Evolutionary conservation across 2,113 vertebrate species (phyloP), one percentile per base, ranked within the genome.

Genomic region (Centrocercus urophasianus): DNA sequence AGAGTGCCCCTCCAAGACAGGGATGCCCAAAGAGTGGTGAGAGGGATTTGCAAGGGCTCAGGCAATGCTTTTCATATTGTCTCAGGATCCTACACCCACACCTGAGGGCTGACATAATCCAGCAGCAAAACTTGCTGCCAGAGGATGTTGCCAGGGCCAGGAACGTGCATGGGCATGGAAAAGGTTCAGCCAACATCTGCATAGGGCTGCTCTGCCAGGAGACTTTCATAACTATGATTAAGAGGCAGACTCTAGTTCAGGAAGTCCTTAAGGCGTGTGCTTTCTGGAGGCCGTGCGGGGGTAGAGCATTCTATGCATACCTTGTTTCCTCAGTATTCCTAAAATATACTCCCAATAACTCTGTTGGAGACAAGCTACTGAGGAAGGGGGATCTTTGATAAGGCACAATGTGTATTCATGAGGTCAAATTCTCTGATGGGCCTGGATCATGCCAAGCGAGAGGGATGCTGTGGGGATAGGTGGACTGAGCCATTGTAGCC

Each of bases 111-210:
- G 76, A 93, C 88, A 66, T 65, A 96, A 93, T 59, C 59, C 85
- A 80, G 64, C 61, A 91, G 64, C 1, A 1, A 85, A 91, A 93
- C 19, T 78, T 5, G 12, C 17, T 77, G 72, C 86, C 1, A 2
- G 56, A 86, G 79, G 93, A 91, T 70, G 22, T 64, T 87, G 82
- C 83, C 88, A 91, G 91, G 82, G 69, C 83, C 84, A 85, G 87
- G 73, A 95, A 94, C 73, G 54, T 87, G 72, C 72, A 90, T 4
- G 42, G 69, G 79, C 60, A 94, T 60, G 83, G 83, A 86, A 85
- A 38, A 30, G 45, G 45, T 93, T 83, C 67, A 93, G 76, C 63
- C 54, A 96, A 89, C 74, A 95, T 80, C 82, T 93, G 50, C 78
- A 75, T 36, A 76, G 82, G 64, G 59, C n/a, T 76, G 50, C 76